Evolutionary conservation across 2,888 invertebrate genomes (phyloP), one percentile per base, ranked within the genome.

Genomic region (Oegoconia quadripuncta): DNA sequence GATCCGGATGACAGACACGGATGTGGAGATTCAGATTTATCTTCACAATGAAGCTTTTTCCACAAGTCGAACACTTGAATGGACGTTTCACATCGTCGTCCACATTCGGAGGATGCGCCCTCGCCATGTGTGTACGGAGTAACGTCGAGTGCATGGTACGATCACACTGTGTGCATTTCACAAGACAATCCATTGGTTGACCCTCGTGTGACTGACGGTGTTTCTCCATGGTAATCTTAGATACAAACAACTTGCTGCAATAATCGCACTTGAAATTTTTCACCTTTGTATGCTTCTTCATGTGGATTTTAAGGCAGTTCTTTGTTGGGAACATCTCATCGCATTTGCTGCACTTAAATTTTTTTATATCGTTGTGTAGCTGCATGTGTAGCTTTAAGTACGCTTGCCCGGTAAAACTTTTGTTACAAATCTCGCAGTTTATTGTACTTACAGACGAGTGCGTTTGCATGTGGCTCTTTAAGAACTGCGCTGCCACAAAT

Each of bases 251-350:
- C 61, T 87, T 87, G 27, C 74, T 74, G 45, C 87, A 87, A 31
- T 70, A 77, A 39, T 87, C 87, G 28, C 87, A 87, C 50, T 86
- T 86, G 42, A 86, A 86, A 49, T 87, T 87, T 70, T 87, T 87
- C 0, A 86, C 83, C 55, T 87, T 87, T 0, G 86, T 79, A 44
- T 87, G 87, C 42, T 87, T 87, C 38, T 87, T 87, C 87, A 87
- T 86, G 52, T 87, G 87, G 2, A 75, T 68, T 64, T 87, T 87
- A 16, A 87, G 55, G 46, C 87, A 87, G 48, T 84, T 87, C 51
- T 87, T 87, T 0, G 87, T 87, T 0, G 84, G 87, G 23, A 87
- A 74, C 82, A 84, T 83, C 38, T 87, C 84, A 23, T 87, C 87
- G 12, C 87, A 87, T 43, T 87, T 87, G 0, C 77, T 73, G 61